Evolutionary conservation across 2,797 vertebrate species (phyloP).

Genomic region (Meriones psammophilus): DNA sequence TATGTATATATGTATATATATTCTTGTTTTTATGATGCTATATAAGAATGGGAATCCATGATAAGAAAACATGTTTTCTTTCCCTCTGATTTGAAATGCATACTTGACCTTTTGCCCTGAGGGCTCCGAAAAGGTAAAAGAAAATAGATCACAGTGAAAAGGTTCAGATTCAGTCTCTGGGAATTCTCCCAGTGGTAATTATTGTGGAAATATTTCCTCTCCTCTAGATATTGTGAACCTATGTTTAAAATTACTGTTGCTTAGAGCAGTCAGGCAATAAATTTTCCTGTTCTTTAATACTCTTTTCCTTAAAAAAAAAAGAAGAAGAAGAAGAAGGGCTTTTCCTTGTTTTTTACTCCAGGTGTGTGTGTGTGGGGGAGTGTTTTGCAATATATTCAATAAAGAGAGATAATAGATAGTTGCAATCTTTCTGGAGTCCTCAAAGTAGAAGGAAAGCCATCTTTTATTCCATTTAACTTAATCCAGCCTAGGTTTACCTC

Average conservation of each 20-base stretch:
- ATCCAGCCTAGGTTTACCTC: not conserved
- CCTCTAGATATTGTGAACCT: slow-evolving; percentile 28
- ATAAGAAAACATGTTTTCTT: slow-evolving; percentile 17
- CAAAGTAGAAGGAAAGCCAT: not conserved
- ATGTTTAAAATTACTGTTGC: slow-evolving; percentile 66
- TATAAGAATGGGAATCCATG: slow-evolving; percentile 24
- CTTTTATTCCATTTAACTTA: not conserved
- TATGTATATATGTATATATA: too few species aligned
- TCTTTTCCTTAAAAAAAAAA: not conserved
- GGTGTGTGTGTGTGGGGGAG: not conserved
- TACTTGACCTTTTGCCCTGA: slow-evolving; percentile 41
- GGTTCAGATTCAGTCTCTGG: not conserved
- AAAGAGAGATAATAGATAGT: not conserved
- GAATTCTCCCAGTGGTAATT: slow-evolving; percentile 31
- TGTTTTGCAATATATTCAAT: not conserved
- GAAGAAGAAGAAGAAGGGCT: not conserved
- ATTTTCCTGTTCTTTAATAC: not conserved
- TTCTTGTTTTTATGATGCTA: not conserved
- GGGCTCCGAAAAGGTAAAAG: slow-evolving; percentile 7
- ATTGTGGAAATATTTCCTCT: slow-evolving; percentile 59
- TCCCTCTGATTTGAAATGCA: not conserved
- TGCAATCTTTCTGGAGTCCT: not conserved
- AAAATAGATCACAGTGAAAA: not conserved
- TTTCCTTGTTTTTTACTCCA: slow-evolving; percentile 5
- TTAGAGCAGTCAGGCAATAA: not conserved